These are phyloP conservation scores for Pheosia tremula DNA, from an alignment of 2,888 invertebrate genomes.

Conservation along the genomic window DNA sequence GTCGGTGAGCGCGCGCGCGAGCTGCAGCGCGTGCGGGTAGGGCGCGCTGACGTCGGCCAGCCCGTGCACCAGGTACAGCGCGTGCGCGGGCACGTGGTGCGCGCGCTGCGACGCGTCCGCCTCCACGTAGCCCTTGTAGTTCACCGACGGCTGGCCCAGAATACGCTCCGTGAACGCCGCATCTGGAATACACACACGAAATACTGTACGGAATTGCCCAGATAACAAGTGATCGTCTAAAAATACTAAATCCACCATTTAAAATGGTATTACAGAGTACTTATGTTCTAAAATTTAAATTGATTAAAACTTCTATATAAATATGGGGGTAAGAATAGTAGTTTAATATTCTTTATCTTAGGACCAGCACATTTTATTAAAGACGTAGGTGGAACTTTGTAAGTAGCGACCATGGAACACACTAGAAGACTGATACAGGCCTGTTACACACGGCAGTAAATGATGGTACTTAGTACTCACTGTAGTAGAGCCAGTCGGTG, in stretches of 20 bases:
- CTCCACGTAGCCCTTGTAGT: slow-evolving; percentile 95
- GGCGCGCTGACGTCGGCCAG: slow-evolving; percentile 97
- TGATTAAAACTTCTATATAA: no score
- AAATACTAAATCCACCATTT: no score
- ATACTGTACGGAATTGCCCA: neutral
- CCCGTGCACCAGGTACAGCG: slow-evolving; percentile 96
- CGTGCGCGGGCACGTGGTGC: slow-evolving; percentile 93
- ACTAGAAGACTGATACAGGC: no score
- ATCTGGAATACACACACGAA: slow-evolving; percentile 84
- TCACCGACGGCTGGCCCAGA: slow-evolving; percentile 94
- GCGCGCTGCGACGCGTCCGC: slow-evolving; percentile 96
- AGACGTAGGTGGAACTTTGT: no score
- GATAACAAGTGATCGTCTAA: no score
- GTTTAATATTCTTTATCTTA: no score
- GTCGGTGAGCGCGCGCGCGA: slow-evolving; percentile 94
- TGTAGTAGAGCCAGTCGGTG: slow-evolving; percentile 97
- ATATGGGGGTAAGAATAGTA: no score
- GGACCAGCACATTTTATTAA: no score
- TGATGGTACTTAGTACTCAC: slow-evolving; percentile 81
- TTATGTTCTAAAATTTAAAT: no score
- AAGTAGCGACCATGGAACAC: no score
- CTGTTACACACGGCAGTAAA: neutral
- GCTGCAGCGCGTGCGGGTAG: slow-evolving; percentile 95
- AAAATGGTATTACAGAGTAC: no score
- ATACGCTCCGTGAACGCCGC: slow-evolving; percentile 98